Evolutionary conservation across 2,888 invertebrate genomes (phyloP), one percentile per base, ranked within the genome.

Genomic region (Brachypalpus laphriformis): DNA sequence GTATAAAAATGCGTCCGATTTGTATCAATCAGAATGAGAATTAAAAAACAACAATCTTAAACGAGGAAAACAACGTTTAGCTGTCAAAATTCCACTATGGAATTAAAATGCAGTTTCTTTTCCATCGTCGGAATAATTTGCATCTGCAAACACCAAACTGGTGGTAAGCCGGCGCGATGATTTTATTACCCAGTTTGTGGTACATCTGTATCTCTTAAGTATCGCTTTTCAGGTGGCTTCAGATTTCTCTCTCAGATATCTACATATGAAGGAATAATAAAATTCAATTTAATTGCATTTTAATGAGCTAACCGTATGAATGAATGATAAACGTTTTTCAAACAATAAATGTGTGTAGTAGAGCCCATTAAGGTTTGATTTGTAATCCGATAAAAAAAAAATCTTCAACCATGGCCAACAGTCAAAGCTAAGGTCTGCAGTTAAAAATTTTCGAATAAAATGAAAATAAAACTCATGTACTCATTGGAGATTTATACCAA

Each of bases 221-320:
- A 20, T 40, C 14, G 22, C 2, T 40, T 25, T 40, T 59, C n/a
- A 59, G 20, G n/a, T 59, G 22, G 40, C 9, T 28, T 25, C 11
- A 37, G 57, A 47, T 65, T 74, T 74, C 63, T 54, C 47, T 28
- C 5, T 11, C 34, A 9, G 34, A 34, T 34, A 34, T 2, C n/a
- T 40, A 4, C 6, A 40, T 25, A 2, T 2, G 31, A 6, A 34
- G 31, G 14, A 20, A n/a, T 11, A 42, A 49, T 76, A 71, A 81
- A 82, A 66, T 51, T 28, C 47, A 37, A 82, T 61, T 78, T 83
- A 49, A 83, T 61, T 70, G 74, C 42, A 42, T 74, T 78, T 83
- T 83, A 83, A 78, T 57, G 72, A 74, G 78, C 22, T 63, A 25
- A 28, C 28, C 74, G 25, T 40, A 45, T 25, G 51, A 22, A 72